Percentiles rank a stretch among this genome's conserved stretches.
Conservation (phyloP, 2,888 invertebrate species). For the Drosophila neotestacea region DNA sequence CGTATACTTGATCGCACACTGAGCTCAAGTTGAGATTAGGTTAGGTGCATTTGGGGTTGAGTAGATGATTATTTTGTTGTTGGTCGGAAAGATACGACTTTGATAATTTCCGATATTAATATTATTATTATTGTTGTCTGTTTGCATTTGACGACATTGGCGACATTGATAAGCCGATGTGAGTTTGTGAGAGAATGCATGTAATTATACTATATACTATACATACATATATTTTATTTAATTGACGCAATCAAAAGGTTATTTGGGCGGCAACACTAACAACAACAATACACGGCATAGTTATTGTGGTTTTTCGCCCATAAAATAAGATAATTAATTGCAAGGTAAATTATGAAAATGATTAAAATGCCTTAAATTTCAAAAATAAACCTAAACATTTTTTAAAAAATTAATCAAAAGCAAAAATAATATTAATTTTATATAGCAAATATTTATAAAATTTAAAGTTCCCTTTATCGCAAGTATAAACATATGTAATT, state of each 20-base stretch:
- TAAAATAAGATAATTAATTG: slow-evolving; percentile 4
- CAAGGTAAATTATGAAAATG: neutral
- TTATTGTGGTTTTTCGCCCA: slow-evolving; percentile 17
- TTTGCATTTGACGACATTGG: slow-evolving; percentile 62
- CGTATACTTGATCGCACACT: slow-evolving; percentile 4
- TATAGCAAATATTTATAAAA: no score
- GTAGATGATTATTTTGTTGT: slow-evolving; percentile 19
- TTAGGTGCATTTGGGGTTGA: slow-evolving; percentile 23
- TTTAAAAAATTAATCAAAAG: neutral
- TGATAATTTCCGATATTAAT: slow-evolving; percentile 23
- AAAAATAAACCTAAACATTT: neutral
- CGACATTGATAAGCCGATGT: slow-evolving; percentile 62
- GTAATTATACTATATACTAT: slow-evolving; percentile 60
- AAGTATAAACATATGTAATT: neutral
- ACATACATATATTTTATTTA: slow-evolving; percentile 56
- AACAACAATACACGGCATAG: slow-evolving; percentile 20
- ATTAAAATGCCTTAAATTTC: no score
- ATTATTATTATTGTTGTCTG: slow-evolving; percentile 32
- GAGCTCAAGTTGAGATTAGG: slow-evolving; percentile 25
- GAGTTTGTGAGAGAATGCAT: slow-evolving; percentile 32
- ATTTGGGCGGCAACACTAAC: slow-evolving; percentile 57
- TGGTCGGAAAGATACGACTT: slow-evolving; percentile 24
- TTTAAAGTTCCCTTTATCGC: neutral
- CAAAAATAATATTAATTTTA: neutral
- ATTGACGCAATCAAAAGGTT: slow-evolving; percentile 75